A percentile compares a stretch with the other conserved stretches of the same genome.
These are phyloP conservation scores for Aphelocoma californica DNA, from an alignment of 2,797 vertebrate genomes.

Conservation along the genomic window DNA sequence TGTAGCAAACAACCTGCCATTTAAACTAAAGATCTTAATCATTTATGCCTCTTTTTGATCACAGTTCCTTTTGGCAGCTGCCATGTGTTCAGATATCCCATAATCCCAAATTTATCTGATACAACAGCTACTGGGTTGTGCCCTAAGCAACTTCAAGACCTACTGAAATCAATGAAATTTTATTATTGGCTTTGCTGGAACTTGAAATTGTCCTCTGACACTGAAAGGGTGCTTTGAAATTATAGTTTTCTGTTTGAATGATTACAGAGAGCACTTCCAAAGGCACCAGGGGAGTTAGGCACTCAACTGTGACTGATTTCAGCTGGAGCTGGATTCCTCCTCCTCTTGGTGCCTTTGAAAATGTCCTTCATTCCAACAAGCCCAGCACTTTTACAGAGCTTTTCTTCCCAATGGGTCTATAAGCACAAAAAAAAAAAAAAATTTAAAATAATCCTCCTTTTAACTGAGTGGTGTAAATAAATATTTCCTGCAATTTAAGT, in stretches of 20 bases:
- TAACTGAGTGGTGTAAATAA: background rate
- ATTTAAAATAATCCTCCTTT: background rate
- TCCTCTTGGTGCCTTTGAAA: constrained; percentile 29
- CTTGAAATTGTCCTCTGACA: background rate
- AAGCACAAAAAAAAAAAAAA: background rate
- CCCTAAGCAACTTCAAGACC: constrained; percentile 1
- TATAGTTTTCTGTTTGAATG: constrained; percentile 4
- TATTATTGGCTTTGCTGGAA: background rate
- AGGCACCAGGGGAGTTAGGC: constrained; percentile 23
- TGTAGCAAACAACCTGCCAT: background rate
- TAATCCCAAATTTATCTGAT: background rate
- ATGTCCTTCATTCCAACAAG: constrained; percentile 4
- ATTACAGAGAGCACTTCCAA: constrained; percentile 5
- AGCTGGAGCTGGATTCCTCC: background rate
- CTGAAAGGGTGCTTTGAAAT: constrained; percentile 13
- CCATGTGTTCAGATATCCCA: background rate
- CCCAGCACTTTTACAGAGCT: background rate
- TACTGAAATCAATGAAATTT: background rate
- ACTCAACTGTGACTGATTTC: background rate
- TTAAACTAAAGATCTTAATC: background rate
- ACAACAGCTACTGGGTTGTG: background rate
- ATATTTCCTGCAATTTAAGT: background rate
- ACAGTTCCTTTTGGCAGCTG: background rate
- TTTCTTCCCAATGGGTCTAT: background rate
- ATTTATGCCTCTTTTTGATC: background rate